phyloP scores from a whole-genome alignment of 2,888 invertebrate genomes.

The Willowsia nigromaculata region DNA sequence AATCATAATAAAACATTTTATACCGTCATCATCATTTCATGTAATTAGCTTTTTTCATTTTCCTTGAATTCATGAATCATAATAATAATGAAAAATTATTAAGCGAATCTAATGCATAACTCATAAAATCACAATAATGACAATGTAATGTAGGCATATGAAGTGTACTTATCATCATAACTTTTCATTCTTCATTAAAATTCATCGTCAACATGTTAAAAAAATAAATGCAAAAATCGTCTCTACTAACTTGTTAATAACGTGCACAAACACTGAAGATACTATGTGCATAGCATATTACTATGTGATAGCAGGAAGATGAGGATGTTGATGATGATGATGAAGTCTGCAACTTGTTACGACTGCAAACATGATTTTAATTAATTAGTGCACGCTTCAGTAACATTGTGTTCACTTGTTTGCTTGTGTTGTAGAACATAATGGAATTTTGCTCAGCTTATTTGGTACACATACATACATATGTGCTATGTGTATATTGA shows the following conservation, averaged over 20 bases:
- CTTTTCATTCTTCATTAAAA: constrained; percentile 64
- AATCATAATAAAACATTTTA: constrained; percentile 44
- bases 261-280: background rate
- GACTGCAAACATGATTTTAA: constrained; percentile 65
- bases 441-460: constrained; percentile 29
- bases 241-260: background rate
- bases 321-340: constrained; percentile 28
- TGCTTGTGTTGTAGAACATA: constrained; percentile 27
- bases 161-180: constrained; percentile 50
- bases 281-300: background rate
- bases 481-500: background rate
- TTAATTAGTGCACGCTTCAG: constrained; percentile 66
- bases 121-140: constrained; percentile 14
- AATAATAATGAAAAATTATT: constrained; percentile 58
- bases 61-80: constrained; percentile 52
- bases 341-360: constrained; percentile 51
- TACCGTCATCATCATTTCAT: constrained; percentile 3
- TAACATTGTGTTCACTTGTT: constrained; percentile 30
- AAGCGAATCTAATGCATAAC: constrained; percentile 54
- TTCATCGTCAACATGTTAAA: constrained; percentile 52
- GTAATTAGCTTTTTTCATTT: constrained; percentile 21
- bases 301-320: background rate
- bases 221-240: constrained; percentile 5
- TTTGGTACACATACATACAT: background rate
- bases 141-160: background rate